phyloP scores from a whole-genome alignment of 2,888 invertebrate species.

The Venusia cambrica region DNA sequence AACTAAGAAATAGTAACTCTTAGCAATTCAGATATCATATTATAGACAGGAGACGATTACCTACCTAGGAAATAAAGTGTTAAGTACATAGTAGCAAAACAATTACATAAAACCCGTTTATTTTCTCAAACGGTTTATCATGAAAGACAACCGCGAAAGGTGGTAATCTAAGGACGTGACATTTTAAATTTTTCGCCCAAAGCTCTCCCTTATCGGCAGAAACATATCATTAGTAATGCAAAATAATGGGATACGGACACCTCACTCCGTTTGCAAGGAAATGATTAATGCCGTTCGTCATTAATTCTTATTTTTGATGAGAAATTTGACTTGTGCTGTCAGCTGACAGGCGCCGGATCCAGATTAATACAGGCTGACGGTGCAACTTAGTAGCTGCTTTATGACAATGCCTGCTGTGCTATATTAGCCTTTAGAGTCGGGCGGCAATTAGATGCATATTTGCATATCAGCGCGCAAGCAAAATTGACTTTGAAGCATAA shows the following conservation, averaged over 20 bases:
- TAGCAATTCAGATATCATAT: too few relatives aligned
- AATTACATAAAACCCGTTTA: too few relatives aligned
- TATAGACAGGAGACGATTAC: too few relatives aligned
- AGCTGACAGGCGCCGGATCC: conserved; percentile 62
- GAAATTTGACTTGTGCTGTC: conserved; percentile 80
- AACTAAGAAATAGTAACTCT: too few relatives aligned
- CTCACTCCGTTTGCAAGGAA: conserved; percentile 78
- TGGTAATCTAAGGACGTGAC: conserved; percentile 60
- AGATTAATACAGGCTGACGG: conserved; percentile 78
- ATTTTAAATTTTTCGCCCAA: conserved; percentile 58
- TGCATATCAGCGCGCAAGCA: background rate
- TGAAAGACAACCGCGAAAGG: conserved; percentile 18
- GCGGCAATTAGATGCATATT: conserved; percentile 2
- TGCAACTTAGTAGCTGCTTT: conserved; percentile 62
- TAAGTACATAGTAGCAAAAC: too few relatives aligned
- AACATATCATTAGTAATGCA: conserved; percentile 81
- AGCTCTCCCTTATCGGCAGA: conserved; percentile 71
- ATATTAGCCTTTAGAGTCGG: conserved; percentile 23
- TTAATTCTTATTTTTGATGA: conserved; percentile 82
- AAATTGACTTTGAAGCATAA: background rate
- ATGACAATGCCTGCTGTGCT: conserved; percentile 48
- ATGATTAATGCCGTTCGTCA: conserved; percentile 79
- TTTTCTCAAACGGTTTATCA: conserved; percentile 15
- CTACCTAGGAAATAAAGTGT: too few relatives aligned
- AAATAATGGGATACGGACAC: conserved; percentile 81